These are phyloP conservation scores for Microchirus variegatus DNA, from an alignment of 2,797 vertebrate species.

Conservation along the genomic window DNA sequence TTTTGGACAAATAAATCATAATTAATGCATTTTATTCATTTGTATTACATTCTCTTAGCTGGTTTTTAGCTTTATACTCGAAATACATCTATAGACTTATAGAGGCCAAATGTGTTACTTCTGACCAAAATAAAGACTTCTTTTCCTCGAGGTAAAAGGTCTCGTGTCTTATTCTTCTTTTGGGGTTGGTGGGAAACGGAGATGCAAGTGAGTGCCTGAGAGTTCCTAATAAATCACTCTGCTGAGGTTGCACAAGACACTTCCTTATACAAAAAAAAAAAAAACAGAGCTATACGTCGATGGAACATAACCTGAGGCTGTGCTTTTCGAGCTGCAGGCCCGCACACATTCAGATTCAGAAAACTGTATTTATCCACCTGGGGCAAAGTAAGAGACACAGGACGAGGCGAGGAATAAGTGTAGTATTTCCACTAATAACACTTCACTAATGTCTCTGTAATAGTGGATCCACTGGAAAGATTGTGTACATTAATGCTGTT, in stretches of 20 bases:
- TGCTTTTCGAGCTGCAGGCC: constrained; percentile 44
- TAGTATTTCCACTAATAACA: no score
- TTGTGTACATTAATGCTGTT: no score
- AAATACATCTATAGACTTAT: no score
- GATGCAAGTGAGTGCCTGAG: constrained; percentile 22
- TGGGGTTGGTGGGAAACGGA: constrained; percentile 3
- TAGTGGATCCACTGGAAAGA: no score
- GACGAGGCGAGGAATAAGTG: no score
- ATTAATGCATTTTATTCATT: no score
- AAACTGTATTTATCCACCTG: no score
- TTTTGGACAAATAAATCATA: neutral
- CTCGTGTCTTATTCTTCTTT: constrained; percentile 11
- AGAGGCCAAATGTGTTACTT: neutral
- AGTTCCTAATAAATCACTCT: constrained; percentile 58
- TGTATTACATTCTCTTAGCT: no score
- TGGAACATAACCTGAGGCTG: constrained; percentile 58
- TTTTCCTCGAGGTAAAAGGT: constrained; percentile 11
- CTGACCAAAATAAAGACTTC: constrained; percentile 49
- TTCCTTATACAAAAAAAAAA: constrained; percentile 34
- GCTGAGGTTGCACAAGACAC: constrained; percentile 44
- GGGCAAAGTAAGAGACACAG: no score
- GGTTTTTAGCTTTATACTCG: no score
- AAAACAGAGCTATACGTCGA: constrained; percentile 33
- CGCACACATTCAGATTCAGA: constrained; percentile 13
- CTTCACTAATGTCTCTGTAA: no score